Conservation (phyloP, 2,888 invertebrate species). For the Onthophagus sagittarius region DNA sequence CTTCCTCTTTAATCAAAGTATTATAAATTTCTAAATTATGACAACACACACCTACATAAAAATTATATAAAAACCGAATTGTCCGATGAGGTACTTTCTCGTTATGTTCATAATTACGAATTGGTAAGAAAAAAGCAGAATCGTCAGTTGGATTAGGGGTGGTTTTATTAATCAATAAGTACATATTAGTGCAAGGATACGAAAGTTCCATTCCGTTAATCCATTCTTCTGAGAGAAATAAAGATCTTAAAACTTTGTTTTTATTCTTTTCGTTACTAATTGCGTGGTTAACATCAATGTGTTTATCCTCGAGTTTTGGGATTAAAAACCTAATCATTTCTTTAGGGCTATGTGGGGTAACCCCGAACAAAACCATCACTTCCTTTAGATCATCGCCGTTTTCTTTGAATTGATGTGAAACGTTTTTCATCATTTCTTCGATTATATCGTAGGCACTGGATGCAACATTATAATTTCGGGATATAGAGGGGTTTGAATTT, state of each 20-base stretch:
- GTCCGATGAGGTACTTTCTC: constrained; percentile 35
- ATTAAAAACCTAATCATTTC: constrained; percentile 38
- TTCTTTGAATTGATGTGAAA: constrained; percentile 35
- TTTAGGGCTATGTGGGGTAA: constrained; percentile 37
- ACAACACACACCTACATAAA: constrained; percentile 35
- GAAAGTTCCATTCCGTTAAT: constrained; percentile 48
- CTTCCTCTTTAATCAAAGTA: background rate
- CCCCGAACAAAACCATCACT: constrained; percentile 39
- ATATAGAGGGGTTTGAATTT: constrained; percentile 33
- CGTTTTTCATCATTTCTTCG: constrained; percentile 36
- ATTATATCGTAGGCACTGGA: constrained; percentile 38
- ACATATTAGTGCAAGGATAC: constrained; percentile 51
- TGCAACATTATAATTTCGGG: constrained; percentile 36
- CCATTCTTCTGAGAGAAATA: constrained; percentile 51
- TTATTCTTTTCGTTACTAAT: constrained; percentile 34
- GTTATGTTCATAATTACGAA: constrained; percentile 34
- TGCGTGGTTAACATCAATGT: constrained; percentile 39
- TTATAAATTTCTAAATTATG: constrained; percentile 37
- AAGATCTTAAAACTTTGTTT: constrained; percentile 40
- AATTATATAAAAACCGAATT: constrained; percentile 35
- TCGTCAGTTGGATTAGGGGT: constrained; percentile 48
- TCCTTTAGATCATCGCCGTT: constrained; percentile 33
- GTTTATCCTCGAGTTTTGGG: constrained; percentile 32
- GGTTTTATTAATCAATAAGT: constrained; percentile 51
- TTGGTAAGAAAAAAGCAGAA: constrained; percentile 48